These are phyloP conservation scores for Drosophila neocordata DNA, from an alignment of 1,140 invertebrate genomes.

Conservation along the genomic window DNA sequence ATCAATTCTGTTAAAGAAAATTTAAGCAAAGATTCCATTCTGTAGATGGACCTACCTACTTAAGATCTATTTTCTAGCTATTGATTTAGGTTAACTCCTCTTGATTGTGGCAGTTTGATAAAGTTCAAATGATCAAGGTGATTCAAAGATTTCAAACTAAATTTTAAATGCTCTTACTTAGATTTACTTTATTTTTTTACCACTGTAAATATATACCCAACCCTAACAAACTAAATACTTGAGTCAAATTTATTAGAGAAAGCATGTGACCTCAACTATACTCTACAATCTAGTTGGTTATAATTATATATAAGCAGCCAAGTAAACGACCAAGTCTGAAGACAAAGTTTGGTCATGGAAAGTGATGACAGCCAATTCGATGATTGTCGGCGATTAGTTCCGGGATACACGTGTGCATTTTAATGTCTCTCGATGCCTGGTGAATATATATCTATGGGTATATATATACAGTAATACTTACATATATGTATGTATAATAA, in stretches of 20 bases:
- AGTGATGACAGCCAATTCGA: constrained; percentile 52
- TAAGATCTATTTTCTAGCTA: constrained; percentile 29
- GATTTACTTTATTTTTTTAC: too few species aligned
- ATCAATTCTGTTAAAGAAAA: constrained; percentile 72
- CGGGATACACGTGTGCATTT: constrained; percentile 45
- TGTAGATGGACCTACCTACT: neutral
- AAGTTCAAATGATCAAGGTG: neutral
- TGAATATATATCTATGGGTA: constrained; percentile 46
- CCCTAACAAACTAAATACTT: neutral
- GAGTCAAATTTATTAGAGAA: neutral
- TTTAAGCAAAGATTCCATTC: constrained; percentile 36
- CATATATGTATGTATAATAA: too few species aligned
- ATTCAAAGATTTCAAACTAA: neutral
- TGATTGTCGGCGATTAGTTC: constrained; percentile 53
- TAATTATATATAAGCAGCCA: constrained; percentile 29
- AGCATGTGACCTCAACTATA: neutral
- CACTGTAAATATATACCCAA: constrained; percentile 3
- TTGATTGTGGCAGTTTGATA: neutral
- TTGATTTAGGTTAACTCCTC: constrained; percentile 10
- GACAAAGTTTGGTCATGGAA: constrained; percentile 58
- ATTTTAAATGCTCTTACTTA: constrained; percentile 5
- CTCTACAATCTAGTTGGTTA: neutral
- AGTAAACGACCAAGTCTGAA: constrained; percentile 14
- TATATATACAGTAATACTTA: too few species aligned
- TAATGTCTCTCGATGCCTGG: constrained; percentile 41